Percentiles rank a stretch among this genome's conserved stretches.
Evolutionary conservation across 2,797 vertebrate species (phyloP).

Genomic region (Pristis pectinata): DNA sequence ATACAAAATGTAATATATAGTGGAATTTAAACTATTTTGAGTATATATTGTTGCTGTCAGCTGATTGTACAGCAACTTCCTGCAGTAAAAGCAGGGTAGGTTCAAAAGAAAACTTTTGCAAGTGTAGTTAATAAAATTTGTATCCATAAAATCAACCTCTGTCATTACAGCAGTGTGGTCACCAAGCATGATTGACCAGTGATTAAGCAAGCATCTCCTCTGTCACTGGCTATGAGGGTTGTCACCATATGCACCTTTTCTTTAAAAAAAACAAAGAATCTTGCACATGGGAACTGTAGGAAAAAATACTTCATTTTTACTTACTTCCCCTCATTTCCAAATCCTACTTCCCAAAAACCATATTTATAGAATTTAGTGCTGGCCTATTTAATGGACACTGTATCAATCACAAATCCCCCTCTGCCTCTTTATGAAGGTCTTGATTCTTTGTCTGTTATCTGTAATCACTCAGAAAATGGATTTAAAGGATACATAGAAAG

Average conservation of each 20-base stretch:
- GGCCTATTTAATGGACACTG: background rate
- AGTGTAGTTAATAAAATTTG: too few relatives aligned
- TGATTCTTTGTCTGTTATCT: background rate
- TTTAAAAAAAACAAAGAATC: background rate
- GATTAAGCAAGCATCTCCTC: too few relatives aligned
- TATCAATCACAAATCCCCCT: background rate
- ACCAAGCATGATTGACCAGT: too few relatives aligned
- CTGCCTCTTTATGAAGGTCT: background rate
- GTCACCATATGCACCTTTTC: too few relatives aligned
- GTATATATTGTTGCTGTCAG: too few relatives aligned
- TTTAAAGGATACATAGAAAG: background rate
- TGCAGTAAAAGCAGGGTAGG: too few relatives aligned
- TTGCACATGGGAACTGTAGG: background rate
- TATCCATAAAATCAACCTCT: too few relatives aligned
- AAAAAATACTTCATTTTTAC: background rate
- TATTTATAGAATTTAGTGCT: background rate
- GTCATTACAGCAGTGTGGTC: too few relatives aligned
- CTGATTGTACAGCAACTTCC: too few relatives aligned
- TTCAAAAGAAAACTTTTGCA: too few relatives aligned
- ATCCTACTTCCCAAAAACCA: background rate
- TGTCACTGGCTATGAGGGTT: too few relatives aligned
- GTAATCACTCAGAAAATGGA: background rate
- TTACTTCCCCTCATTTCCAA: background rate
- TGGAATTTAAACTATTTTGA: background rate
- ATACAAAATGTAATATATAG: background rate